These are phyloP conservation scores for Tarsius wallacei DNA, from an alignment of 2,797 vertebrate species.

Conservation along the genomic window DNA sequence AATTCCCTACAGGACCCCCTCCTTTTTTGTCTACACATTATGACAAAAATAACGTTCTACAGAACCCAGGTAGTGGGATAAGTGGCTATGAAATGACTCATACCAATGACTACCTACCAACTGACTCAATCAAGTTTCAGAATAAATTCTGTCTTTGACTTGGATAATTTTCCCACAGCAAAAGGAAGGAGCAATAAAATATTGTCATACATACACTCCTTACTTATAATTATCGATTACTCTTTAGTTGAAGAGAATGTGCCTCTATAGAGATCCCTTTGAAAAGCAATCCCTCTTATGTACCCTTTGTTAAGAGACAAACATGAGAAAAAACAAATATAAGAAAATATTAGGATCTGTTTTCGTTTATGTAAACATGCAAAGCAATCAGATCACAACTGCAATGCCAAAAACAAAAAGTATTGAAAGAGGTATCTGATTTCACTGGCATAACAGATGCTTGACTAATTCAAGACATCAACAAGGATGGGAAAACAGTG, in stretches of 20 bases:
- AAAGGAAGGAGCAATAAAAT: neutral
- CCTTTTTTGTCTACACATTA: neutral
- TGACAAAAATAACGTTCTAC: neutral
- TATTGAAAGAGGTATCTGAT: slow-evolving; percentile 86
- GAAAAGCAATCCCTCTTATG: neutral
- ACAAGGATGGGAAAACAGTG: slow-evolving; percentile 87
- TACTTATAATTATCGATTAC: neutral
- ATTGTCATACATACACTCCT: neutral
- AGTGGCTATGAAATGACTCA: neutral
- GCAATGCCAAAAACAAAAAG: slow-evolving; percentile 73
- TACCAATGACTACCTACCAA: neutral
- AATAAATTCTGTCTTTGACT: slow-evolving; percentile 49
- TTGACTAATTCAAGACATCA: slow-evolving; percentile 88
- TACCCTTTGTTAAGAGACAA: slow-evolving; percentile 27
- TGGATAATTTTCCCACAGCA: neutral
- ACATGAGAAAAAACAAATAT: slow-evolving; percentile 25
- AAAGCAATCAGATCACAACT: slow-evolving; percentile 73
- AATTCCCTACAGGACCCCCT: neutral
- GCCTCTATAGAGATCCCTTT: slow-evolving; percentile 17
- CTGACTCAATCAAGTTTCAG: slow-evolving; percentile 51
- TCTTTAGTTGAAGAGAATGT: neutral
- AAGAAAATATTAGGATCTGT: neutral
- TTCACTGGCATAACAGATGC: slow-evolving; percentile 86
- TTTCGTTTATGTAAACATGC: slow-evolving; percentile 55
- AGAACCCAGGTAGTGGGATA: neutral